phyloP scores from a whole-genome alignment of 2,888 invertebrate species.

The Teinopalpus imperialis region DNA sequence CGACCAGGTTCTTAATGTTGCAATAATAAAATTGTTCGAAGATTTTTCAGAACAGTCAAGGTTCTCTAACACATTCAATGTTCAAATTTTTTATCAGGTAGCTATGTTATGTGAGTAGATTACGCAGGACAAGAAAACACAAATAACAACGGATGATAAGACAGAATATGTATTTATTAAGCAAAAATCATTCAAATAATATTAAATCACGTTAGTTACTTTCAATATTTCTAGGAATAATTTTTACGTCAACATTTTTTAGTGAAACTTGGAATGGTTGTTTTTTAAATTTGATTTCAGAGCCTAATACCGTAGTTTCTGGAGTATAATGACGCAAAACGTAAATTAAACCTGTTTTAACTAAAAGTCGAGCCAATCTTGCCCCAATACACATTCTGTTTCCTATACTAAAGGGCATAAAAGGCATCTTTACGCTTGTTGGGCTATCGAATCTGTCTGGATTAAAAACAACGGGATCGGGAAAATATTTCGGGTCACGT shows the following conservation, averaged over 20 bases:
- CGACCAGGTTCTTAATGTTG: no score
- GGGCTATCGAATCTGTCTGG: constrained; percentile 54
- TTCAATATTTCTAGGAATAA: constrained; percentile 29
- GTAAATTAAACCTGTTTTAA: constrained; percentile 36
- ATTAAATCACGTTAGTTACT: no score
- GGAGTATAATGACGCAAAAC: constrained; percentile 32
- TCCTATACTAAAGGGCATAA: constrained; percentile 70
- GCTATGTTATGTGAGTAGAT: no score
- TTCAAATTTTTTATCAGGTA: no score
- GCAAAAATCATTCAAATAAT: no score
- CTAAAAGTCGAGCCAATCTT: constrained; percentile 49
- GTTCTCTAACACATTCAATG: no score
- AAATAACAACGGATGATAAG: no score
- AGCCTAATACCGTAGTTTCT: constrained; percentile 27
- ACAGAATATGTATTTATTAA: no score
- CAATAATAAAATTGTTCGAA: no score
- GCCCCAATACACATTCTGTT: constrained; percentile 65
- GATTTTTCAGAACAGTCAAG: no score
- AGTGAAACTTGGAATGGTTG: constrained; percentile 43
- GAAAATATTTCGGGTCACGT: constrained; percentile 60
- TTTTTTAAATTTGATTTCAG: constrained; percentile 34
- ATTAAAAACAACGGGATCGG: constrained; percentile 64
- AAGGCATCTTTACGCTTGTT: constrained; percentile 47
- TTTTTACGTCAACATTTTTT: constrained; percentile 44
- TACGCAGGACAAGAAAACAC: no score